A percentile compares a stretch with the other conserved stretches of the same genome.
Evolutionary conservation across 2,888 invertebrate species (phyloP).

Genomic region (Euproctis similis): DNA sequence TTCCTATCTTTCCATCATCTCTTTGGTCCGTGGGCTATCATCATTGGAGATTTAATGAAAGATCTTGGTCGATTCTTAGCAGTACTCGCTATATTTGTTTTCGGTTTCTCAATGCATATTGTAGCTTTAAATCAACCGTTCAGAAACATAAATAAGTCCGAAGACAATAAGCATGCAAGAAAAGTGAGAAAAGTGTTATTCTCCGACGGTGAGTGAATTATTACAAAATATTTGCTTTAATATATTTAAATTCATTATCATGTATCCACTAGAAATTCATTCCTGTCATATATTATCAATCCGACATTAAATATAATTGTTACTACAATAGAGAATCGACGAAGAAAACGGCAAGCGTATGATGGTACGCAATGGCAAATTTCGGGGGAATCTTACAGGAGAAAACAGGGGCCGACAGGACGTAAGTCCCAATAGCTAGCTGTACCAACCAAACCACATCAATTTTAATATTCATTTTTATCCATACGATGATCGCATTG

Average conservation of each 20-base stretch:
- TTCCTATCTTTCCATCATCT: slow-evolving; percentile 99
- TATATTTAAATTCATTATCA: slow-evolving; percentile 8
- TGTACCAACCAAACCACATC: slow-evolving; percentile 27
- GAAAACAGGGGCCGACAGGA: slow-evolving; percentile 79
- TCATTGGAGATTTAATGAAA: slow-evolving; percentile 96
- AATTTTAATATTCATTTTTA: slow-evolving; percentile 33
- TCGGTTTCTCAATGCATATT: slow-evolving; percentile 98
- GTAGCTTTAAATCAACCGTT: slow-evolving; percentile 97
- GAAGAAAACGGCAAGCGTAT: slow-evolving; percentile 61
- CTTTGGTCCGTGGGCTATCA: slow-evolving; percentile 99
- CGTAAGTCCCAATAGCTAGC: slow-evolving; percentile 77
- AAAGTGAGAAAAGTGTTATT: slow-evolving; percentile 76
- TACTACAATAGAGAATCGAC: slow-evolving; percentile 54
- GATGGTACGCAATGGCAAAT: slow-evolving; percentile 54
- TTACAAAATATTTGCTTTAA: slow-evolving; percentile 17
- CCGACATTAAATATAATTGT: slow-evolving; percentile 31
- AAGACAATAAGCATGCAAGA: slow-evolving; percentile 76
- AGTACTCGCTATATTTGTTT: slow-evolving; percentile 97
- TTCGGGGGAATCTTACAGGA: slow-evolving; percentile 72
- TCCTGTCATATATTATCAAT: slow-evolving; percentile 12
- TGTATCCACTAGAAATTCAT: slow-evolving; percentile 9
- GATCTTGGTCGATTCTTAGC: slow-evolving; percentile 97
- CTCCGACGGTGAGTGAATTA: slow-evolving; percentile 80
- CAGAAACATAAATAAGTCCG: slow-evolving; percentile 79
- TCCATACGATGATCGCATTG: slow-evolving; percentile 62